A percentile compares a stretch with the other conserved stretches of the same genome.
phyloP scores from a whole-genome alignment of 2,888 invertebrate species.

The Autographa gamma region DNA sequence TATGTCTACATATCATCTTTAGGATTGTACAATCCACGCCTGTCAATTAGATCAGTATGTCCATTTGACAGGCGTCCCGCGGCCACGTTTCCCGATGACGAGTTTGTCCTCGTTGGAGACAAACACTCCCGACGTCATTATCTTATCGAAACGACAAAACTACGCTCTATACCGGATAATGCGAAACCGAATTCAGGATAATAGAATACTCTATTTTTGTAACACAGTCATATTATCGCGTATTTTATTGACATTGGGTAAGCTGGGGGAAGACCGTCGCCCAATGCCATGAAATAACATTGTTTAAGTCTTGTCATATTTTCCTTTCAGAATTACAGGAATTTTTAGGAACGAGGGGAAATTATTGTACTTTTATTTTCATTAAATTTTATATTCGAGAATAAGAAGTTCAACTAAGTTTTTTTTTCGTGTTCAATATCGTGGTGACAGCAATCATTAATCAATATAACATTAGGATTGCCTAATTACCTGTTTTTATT shows the following conservation, averaged over 20 bases:
- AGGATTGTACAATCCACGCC: not conserved
- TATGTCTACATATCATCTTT: not conserved
- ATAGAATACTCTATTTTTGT: not conserved
- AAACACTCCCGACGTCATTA: not conserved
- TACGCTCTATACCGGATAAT: not conserved
- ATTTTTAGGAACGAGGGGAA: not conserved
- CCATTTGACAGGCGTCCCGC: not conserved
- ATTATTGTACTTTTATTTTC: no score
- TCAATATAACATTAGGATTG: constrained; percentile 21
- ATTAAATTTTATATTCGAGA: no score
- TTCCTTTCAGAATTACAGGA: not conserved
- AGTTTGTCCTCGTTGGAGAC: not conserved
- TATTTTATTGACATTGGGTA: not conserved
- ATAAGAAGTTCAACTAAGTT: no score
- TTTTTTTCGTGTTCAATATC: not conserved
- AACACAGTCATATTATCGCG: not conserved
- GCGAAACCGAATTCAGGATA: not conserved
- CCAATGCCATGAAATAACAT: no score
- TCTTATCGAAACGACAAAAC: not conserved
- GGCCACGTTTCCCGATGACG: not conserved
- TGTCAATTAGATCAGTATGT: not conserved
- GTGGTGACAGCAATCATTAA: constrained; percentile 32
- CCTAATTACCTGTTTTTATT: constrained; percentile 45
- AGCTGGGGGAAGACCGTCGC: not conserved
- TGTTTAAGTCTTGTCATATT: not conserved